Conservation (phyloP, 2,797 vertebrate species). For the Sarcophilus harrisii region DNA sequence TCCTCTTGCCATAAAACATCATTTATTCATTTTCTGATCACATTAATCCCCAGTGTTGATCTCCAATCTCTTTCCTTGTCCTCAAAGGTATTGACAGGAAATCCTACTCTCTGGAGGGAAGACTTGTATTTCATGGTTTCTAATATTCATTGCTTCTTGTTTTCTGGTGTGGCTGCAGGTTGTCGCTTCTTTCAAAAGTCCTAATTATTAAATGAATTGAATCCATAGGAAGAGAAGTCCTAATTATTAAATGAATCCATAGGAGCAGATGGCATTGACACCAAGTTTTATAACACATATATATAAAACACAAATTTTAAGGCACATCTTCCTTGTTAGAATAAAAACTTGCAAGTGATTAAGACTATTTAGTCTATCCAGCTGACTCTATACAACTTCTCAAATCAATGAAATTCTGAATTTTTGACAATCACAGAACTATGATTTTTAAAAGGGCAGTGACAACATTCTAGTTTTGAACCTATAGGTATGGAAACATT, state of each 20-base stretch:
- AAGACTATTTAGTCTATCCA: not conserved
- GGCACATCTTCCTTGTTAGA: not conserved
- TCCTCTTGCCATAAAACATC: not conserved
- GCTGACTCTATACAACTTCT: not conserved
- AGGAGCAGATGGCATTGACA: not conserved
- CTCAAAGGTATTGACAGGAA: not conserved
- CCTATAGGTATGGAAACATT: not conserved
- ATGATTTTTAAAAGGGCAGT: not conserved
- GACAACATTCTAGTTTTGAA: not conserved
- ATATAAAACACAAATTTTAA: not conserved
- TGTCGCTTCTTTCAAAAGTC: not conserved
- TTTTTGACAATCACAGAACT: not conserved
- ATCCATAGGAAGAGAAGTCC: not conserved
- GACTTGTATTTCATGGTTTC: not conserved
- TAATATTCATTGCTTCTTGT: not conserved
- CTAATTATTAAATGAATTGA: not conserved
- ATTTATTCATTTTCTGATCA: not conserved
- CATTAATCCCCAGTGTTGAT: not conserved
- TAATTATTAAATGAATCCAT: not conserved
- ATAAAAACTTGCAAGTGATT: not conserved
- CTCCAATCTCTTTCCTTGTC: not conserved
- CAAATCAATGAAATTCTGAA: not conserved
- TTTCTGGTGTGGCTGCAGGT: not conserved
- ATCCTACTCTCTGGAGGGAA: not conserved
- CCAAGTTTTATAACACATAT: not conserved